Base-by-base conservation (phyloP, 53 echinoderm and acorn worm species). In the Stichopus horrens region DNA sequence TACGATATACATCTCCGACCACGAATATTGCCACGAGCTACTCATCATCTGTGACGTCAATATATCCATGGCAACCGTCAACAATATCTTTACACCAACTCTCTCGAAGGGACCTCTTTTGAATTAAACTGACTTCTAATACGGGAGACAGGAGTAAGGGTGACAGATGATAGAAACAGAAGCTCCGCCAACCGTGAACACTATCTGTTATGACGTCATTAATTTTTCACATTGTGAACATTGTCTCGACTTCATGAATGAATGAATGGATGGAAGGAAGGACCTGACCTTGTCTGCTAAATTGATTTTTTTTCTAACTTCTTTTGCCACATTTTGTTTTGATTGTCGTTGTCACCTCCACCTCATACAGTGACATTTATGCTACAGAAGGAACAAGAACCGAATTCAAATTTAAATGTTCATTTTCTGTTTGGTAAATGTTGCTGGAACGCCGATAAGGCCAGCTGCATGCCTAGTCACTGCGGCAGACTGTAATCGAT, bases 11-110 rank as follows among this genome's bases (percentile, higher is more conserved):
- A 81, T 81, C 21, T 81, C 58, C 81, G 56, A 56, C 56, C 81
- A 81, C 55, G 81, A 37, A 81, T 16, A 21, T 56, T 81, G 81
- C 81, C 81, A 21, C 9, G 56, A 81, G 81, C 58, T 58, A 21
- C 19, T 56, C 58, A 58, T 81, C 56, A 58, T 81, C 56, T 55
- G 81, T 81, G 81, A 81, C 81, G 81, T 81, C 56, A 81, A 81
- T 81, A 52, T 81, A 57, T 21, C 58, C 81, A 81, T 81, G 57
- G 81, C 57, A 81, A 81, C 56, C n/a, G 54, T 54, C 56, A 56
- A 20, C 21, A 81, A 81, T 56, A 81, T 57, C 57, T 37, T 37
- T 14, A 81, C 56, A 55, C 56, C 81, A 13, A 68, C 71, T 56
- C 55, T 81, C 58, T 56, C 75, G 21, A 10, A 20, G 81, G 81